Percentiles rank a stretch among this genome's conserved stretches.
These are phyloP conservation scores for Chironomus tepperi DNA, from an alignment of 1,140 invertebrate species.

Conservation along the genomic window DNA sequence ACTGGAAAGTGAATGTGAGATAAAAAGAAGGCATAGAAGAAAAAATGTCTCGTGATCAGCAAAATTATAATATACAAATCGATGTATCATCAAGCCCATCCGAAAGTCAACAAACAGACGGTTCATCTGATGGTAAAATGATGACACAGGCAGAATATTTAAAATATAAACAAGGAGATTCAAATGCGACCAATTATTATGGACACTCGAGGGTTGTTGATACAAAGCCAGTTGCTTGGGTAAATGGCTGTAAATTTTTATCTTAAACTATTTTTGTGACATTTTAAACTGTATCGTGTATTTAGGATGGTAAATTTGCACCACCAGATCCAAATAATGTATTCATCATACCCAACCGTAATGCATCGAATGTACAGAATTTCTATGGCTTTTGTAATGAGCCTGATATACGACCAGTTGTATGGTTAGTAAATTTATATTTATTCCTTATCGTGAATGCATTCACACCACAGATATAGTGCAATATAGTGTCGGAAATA, in stretches of 20 bases:
- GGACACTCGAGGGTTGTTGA: not conserved
- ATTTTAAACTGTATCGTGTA: too few relatives aligned
- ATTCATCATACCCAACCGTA: not conserved
- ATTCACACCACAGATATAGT: too few relatives aligned
- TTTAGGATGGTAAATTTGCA: slow-evolving; percentile 15
- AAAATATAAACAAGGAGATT: slow-evolving; percentile 19
- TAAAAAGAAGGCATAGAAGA: not conserved
- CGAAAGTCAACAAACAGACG: not conserved
- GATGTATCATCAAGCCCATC: slow-evolving; percentile 7
- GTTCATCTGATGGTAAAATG: not conserved
- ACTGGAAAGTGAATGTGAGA: not conserved
- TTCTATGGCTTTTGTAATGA: not conserved
- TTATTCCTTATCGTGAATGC: not conserved
- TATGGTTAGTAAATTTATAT: slow-evolving; percentile 18
- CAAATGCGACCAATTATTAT: not conserved
- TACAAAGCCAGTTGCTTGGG: not conserved
- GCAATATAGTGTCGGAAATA: not conserved
- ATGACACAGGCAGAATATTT: slow-evolving; percentile 1
- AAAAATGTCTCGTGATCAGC: not conserved
- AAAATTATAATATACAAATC: not conserved
- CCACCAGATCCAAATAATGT: not conserved
- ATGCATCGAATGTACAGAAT: not conserved
- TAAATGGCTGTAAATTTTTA: not conserved
- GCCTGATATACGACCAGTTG: not conserved
- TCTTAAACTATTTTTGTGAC: not conserved